Conservation (phyloP, 2,888 invertebrate genomes). For the Drosophila kuntzei region DNA sequence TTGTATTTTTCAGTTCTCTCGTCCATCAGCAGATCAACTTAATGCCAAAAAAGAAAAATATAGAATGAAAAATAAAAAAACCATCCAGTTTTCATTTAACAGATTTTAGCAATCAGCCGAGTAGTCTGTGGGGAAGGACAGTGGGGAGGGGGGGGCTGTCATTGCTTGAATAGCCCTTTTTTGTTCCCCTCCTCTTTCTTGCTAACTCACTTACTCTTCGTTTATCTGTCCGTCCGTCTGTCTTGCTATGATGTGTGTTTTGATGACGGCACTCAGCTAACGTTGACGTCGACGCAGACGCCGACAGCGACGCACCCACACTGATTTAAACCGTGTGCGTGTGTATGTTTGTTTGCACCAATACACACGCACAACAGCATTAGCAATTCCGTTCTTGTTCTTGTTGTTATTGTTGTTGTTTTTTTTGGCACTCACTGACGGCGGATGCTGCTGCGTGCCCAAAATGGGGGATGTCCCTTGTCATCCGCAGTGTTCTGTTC, state of each 20-base stretch:
- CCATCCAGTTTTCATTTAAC: conserved; percentile 58
- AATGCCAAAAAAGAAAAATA: conserved; percentile 44
- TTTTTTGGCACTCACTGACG: conserved; percentile 34
- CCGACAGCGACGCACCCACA: conserved; percentile 60
- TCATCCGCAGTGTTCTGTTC: conserved; percentile 27
- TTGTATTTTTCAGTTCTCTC: conserved; percentile 26
- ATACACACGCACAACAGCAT: conserved; percentile 46
- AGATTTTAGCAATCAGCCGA: conserved; percentile 62
- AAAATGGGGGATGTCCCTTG: conserved; percentile 51
- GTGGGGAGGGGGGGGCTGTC: conserved; percentile 26
- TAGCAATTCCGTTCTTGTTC: conserved; percentile 39
- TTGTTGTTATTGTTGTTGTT: conserved; percentile 21
- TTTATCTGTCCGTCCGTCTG: conserved; percentile 21
- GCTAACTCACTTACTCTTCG: conserved; percentile 24
- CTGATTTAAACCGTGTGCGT: conserved; percentile 57
- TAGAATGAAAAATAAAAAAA: conserved; percentile 28
- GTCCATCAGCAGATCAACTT: conserved; percentile 48
- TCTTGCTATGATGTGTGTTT: conserved; percentile 44
- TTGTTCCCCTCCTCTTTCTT: conserved; percentile 6
- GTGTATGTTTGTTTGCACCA: conserved; percentile 23
- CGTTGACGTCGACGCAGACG: conserved; percentile 15
- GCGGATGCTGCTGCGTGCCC: conserved; percentile 50
- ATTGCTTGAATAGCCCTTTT: conserved; percentile 42
- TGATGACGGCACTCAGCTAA: conserved; percentile 69
- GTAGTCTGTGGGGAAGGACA: neutral